phyloP scores from a whole-genome alignment of 2,797 vertebrate genomes.

The Chiloscyllium punctatum region DNA sequence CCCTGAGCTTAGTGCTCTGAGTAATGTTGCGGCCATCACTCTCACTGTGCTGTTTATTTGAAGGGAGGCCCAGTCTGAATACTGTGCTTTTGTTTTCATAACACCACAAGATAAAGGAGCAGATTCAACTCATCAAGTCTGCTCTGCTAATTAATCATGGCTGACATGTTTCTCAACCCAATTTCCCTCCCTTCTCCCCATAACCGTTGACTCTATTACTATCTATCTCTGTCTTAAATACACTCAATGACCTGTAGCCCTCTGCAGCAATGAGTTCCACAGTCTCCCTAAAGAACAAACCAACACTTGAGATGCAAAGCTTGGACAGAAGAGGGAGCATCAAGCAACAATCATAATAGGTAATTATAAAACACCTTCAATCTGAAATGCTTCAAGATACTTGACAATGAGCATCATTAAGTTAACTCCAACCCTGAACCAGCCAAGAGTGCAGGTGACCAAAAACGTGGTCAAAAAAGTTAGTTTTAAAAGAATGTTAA shows the following conservation, averaged over 20 bases:
- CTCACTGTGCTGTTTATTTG: not conserved
- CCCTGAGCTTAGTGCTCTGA: too few relatives aligned
- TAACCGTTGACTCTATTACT: too few relatives aligned
- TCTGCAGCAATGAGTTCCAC: too few relatives aligned
- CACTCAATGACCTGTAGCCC: too few relatives aligned
- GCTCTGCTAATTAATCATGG: too few relatives aligned
- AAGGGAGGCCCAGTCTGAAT: not conserved
- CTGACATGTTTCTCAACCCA: too few relatives aligned
- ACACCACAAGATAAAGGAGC: too few relatives aligned
- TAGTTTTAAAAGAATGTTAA: not conserved
- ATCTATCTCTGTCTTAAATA: too few relatives aligned
- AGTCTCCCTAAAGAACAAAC: not conserved
- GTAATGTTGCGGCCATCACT: not conserved
- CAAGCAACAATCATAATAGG: not conserved
- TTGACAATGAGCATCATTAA: not conserved
- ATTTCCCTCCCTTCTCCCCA: too few relatives aligned
- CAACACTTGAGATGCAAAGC: not conserved
- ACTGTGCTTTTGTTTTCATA: too few relatives aligned
- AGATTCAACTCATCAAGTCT: too few relatives aligned
- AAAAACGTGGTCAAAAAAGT: not conserved
- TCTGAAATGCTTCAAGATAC: not conserved
- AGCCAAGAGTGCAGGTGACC: not conserved
- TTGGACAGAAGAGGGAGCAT: not conserved
- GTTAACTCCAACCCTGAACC: too few relatives aligned
- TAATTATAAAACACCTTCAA: not conserved